Evolutionary conservation across 2,113 vertebrate genomes (phyloP).

Genomic region (Urocynchramus pylzowi): DNA sequence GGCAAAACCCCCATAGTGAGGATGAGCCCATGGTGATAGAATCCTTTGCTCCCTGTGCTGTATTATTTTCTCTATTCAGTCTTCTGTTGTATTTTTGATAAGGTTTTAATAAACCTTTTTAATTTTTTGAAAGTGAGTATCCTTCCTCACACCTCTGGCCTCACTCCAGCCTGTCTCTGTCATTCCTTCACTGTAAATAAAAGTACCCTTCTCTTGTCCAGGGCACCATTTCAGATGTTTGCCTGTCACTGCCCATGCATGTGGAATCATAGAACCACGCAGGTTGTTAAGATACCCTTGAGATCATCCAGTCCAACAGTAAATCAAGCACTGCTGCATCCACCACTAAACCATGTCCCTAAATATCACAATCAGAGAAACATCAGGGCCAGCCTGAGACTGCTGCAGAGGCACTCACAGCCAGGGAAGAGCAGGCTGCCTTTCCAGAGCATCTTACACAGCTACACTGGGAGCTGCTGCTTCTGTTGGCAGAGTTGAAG

Average conservation of each 20-base stretch:
- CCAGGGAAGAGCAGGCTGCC: not conserved
- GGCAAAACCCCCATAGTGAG: too few relatives aligned
- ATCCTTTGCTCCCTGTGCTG: too few relatives aligned
- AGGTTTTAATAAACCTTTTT: too few relatives aligned
- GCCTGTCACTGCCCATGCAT: rapidly evolving
- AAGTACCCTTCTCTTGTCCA: not conserved
- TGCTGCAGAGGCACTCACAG: not conserved
- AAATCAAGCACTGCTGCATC: not conserved
- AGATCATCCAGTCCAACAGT: not conserved
- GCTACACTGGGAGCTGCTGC: too few relatives aligned
- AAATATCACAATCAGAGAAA: not conserved
- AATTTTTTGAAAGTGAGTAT: too few relatives aligned
- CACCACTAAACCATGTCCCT: not conserved
- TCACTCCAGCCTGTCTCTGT: not conserved
- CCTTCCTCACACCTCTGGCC: not conserved
- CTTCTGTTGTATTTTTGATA: too few relatives aligned
- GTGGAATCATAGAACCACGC: not conserved
- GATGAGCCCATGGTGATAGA: too few relatives aligned
- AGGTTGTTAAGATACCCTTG: not conserved
- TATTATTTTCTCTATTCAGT: too few relatives aligned
- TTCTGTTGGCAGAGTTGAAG: not conserved
- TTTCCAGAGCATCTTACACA: not conserved
- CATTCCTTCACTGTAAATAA: not conserved
- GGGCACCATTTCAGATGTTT: not conserved
- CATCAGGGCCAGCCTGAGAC: not conserved